phyloP scores from a whole-genome alignment of 2,113 vertebrate species.

The Macrotis lagotis region DNA sequence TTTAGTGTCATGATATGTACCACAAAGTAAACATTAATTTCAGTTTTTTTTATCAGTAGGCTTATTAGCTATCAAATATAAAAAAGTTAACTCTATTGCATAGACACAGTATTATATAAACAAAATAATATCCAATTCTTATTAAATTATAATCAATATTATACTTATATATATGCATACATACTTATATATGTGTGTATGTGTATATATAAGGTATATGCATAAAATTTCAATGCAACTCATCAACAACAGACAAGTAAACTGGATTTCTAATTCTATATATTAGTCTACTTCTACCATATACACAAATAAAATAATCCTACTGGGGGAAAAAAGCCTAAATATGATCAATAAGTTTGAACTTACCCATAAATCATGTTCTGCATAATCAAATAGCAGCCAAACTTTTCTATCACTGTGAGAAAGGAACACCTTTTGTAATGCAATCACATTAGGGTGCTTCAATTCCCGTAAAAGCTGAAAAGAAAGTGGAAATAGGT shows the following conservation, averaged over 20 bases:
- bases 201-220: neutral
- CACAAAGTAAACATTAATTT: constrained; percentile 43
- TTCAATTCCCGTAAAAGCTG: constrained; percentile 94
- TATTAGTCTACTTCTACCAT: neutral
- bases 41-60: neutral
- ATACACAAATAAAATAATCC: neutral
- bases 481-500: constrained; percentile 72
- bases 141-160: constrained; percentile 25
- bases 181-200: no score
- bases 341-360: constrained; percentile 11
- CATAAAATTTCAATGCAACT: neutral
- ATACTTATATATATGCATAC: constrained; percentile 28
- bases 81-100: neutral
- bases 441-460: constrained; percentile 92
- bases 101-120: neutral
- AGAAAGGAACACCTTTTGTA: constrained; percentile 95
- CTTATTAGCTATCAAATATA: constrained; percentile 6
- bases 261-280: neutral
- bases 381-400: constrained; percentile 94
- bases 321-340: constrained; percentile 1
- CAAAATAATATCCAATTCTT: neutral
- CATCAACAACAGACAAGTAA: neutral
- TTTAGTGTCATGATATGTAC: no score
- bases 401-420: constrained; percentile 95
- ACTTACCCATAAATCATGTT: constrained; percentile 94